Base-by-base conservation (phyloP, 2,113 vertebrate genomes). In the Gallinago paraguaiae region DNA sequence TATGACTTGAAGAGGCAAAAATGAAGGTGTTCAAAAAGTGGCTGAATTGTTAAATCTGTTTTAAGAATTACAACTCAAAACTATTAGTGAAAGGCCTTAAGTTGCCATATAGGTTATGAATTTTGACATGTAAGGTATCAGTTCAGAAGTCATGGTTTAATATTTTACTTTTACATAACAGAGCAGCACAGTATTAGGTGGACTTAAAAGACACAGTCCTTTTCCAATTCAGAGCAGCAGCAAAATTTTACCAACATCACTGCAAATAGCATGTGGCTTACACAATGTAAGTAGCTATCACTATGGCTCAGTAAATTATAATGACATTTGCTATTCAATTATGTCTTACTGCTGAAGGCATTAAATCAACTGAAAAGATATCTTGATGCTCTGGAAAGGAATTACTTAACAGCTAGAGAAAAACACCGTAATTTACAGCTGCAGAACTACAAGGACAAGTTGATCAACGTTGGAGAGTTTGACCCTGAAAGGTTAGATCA, bases 401-500 rank as follows among this genome's bases (percentile, higher is more conserved):
- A 98, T 82, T 99, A 99, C 88, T 97, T 99, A 96, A 97, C 97
- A 79, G 98, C 97, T 51, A 99, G 98, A 94, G 98, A 99, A 51
- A 97, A 98, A 85, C 98, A 99, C 82, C 95, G 92, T 95, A 94
- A 96, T 79, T 94, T 99, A 82, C 98, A 99, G 89, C 98, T 98
- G 96, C 99, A 98, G 87, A 97, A 95, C 90, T 97, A 98, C 92
- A 97, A 97, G 95, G 98, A 98, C 48, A 84, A 98, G 74, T 81
- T 94, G 78, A 97, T 96, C 92, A 97, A 64, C 71, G 57, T 97
- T 14, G 98, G 98, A 61, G 96, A 98, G 59, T 99, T 98, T 96
- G 99, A 99, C 96, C 98, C 98, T 74, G 96, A 99, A 96, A 99
- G 99, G 99, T 99, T 87, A 96, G 48, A 92, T 50, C 75, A n/a